phyloP scores from a whole-genome alignment of 2,113 vertebrate species.

The Hippolais icterina region DNA sequence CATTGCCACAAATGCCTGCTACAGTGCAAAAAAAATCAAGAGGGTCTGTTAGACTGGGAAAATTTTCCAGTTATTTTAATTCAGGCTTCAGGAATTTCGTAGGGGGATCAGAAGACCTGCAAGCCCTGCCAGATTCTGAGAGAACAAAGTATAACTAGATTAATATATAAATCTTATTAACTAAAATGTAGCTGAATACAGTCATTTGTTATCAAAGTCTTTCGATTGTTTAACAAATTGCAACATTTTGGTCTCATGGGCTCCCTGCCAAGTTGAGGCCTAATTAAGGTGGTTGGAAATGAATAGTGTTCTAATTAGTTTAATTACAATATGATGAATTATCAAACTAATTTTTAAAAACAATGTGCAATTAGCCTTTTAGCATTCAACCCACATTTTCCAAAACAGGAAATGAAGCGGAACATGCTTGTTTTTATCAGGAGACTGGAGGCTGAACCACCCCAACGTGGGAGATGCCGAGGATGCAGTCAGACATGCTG shows the following conservation, averaged over 20 bases:
- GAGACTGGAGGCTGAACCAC: background rate
- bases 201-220: constrained; percentile 75
- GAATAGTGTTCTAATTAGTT: constrained; percentile 80
- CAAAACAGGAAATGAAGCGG: constrained; percentile 64
- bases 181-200: constrained; percentile 72
- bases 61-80: constrained; percentile 69
- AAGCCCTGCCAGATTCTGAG: constrained; percentile 62
- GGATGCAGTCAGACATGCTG: background rate
- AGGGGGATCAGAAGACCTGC: constrained; percentile 60
- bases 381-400: constrained; percentile 66
- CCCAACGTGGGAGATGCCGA: background rate
- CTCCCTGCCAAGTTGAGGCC: constrained; percentile 76
- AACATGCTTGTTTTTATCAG: constrained; percentile 57
- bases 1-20: background rate
- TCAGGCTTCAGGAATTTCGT: constrained; percentile 67
- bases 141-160: constrained; percentile 74
- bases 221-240: constrained; percentile 75
- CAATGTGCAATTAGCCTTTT: constrained; percentile 74
- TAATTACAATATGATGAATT: constrained; percentile 81
- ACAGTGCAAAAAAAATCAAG: background rate
- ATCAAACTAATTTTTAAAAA: constrained; percentile 77
- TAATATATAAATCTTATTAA: constrained; percentile 80
- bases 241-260: constrained; percentile 67
- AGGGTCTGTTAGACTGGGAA: constrained; percentile 10
- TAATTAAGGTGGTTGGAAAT: constrained; percentile 77